phyloP scores from a whole-genome alignment of 1,140 invertebrate species.

The Drosophila sturtevanti region DNA sequence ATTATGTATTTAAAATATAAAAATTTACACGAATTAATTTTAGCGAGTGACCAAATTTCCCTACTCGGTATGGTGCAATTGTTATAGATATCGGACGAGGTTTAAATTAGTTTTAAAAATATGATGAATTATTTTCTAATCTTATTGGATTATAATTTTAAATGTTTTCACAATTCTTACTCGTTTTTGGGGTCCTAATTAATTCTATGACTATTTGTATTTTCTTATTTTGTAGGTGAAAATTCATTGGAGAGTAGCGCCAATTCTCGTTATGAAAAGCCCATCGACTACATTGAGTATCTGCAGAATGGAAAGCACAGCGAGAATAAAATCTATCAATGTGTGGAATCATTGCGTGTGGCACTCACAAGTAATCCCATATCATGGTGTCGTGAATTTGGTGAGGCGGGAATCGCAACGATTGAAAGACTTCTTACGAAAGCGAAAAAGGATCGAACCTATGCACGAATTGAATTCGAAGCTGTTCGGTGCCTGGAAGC shows the following conservation, averaged over 20 bases:
- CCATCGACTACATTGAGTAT: conserved; percentile 93
- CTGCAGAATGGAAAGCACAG: conserved; percentile 91
- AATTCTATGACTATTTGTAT: no score
- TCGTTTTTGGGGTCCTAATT: no score
- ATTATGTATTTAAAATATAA: no score
- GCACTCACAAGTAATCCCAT: conserved; percentile 96
- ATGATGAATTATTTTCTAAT: no score
- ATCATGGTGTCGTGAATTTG: conserved; percentile 98
- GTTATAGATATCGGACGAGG: no score
- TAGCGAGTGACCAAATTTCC: no score
- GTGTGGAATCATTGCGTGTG: conserved; percentile 94
- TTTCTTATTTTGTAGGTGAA: conserved; percentile 83
- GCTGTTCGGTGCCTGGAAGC: conserved; percentile 96
- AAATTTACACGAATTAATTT: no score
- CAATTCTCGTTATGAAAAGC: conserved; percentile 88
- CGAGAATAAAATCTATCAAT: conserved; percentile 92
- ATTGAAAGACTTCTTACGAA: conserved; percentile 82
- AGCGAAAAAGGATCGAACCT: conserved; percentile 85
- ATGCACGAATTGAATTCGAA: conserved; percentile 93
- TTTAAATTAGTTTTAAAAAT: no score
- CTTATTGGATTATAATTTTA: no score
- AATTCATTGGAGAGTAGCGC: conserved; percentile 84
- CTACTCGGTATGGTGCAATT: no score
- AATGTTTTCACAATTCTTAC: no score
- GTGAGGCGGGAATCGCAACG: conserved; percentile 89